Conservation (phyloP, 1,140 invertebrate genomes). For the Nautilus pompilius region DNA sequence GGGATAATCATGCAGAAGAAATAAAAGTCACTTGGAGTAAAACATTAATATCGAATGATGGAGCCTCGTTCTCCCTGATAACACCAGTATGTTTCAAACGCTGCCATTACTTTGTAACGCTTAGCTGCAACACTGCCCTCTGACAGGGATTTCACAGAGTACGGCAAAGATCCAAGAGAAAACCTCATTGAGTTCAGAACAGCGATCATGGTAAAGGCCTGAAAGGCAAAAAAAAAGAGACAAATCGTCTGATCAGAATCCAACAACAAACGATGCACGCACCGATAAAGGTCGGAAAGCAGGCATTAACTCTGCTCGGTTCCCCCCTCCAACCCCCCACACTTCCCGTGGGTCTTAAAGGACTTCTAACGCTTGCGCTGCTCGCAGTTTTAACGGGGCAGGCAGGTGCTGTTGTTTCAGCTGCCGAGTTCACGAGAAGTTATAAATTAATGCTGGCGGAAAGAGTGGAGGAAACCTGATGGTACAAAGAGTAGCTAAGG, state of each 20-base stretch:
- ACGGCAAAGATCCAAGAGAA: constrained; percentile 43
- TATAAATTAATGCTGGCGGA: too few relatives aligned
- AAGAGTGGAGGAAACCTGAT: too few relatives aligned
- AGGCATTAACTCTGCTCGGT: neutral
- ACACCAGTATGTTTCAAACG: too few relatives aligned
- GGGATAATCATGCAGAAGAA: too few relatives aligned
- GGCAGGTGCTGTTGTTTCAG: neutral
- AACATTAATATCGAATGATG: too few relatives aligned
- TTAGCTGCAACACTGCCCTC: constrained; percentile 50
- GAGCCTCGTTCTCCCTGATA: too few relatives aligned
- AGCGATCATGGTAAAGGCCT: constrained; percentile 52
- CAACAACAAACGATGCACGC: too few relatives aligned
- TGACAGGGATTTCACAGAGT: constrained; percentile 35
- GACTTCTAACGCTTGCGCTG: neutral
- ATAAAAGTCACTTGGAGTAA: too few relatives aligned
- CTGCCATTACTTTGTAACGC: constrained; percentile 55
- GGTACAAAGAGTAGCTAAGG: too few relatives aligned
- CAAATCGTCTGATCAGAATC: too few relatives aligned
- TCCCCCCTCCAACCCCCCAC: neutral
- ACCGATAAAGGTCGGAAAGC: neutral
- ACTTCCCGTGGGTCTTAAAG: neutral
- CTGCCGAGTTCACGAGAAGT: too few relatives aligned
- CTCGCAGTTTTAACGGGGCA: neutral
- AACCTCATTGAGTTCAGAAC: constrained; percentile 48
- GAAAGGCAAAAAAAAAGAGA: constrained; percentile 16